Evolutionary conservation across 2,797 vertebrate genomes (phyloP).

Genomic region (Bradypodion pumilum): DNA sequence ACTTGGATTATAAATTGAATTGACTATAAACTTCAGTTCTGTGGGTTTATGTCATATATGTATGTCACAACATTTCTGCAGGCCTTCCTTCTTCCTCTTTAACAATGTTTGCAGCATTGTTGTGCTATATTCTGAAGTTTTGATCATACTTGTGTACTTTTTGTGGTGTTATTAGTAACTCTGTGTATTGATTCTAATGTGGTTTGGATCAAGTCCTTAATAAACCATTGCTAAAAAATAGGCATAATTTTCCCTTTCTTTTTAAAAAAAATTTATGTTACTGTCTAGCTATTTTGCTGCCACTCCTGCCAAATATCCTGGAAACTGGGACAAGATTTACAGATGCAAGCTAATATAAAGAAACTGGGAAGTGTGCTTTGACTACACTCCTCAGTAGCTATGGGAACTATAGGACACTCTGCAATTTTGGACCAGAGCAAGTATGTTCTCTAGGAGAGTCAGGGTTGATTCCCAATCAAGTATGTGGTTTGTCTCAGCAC

Average conservation of each 20-base stretch:
- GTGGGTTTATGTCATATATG: background rate
- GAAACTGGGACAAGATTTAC: background rate
- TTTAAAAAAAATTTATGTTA: background rate
- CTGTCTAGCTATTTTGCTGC: background rate
- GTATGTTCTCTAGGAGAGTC: conserved; percentile 9
- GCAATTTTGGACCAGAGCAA: conserved; percentile 13
- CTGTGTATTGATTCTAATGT: background rate
- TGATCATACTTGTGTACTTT: rapidly evolving
- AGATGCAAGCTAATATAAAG: background rate
- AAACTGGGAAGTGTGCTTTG: background rate
- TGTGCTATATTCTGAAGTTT: rapidly evolving
- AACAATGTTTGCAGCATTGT: rapidly evolving
- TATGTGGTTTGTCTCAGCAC: background rate
- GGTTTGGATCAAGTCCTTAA: background rate
- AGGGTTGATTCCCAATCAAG: background rate
- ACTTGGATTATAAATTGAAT: background rate
- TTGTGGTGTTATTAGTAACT: background rate
- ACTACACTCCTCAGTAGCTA: conserved; percentile 1
- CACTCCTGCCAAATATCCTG: background rate
- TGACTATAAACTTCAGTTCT: background rate
- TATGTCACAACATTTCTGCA: too few relatives aligned
- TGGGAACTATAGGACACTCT: conserved; percentile 1
- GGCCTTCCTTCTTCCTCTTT: background rate
- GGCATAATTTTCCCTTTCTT: background rate
- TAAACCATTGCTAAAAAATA: conserved; percentile 16